Evolutionary conservation across 2,797 vertebrate genomes (phyloP), one percentile per base, ranked within the genome.

Genomic region (Gastrophryne carolinensis): DNA sequence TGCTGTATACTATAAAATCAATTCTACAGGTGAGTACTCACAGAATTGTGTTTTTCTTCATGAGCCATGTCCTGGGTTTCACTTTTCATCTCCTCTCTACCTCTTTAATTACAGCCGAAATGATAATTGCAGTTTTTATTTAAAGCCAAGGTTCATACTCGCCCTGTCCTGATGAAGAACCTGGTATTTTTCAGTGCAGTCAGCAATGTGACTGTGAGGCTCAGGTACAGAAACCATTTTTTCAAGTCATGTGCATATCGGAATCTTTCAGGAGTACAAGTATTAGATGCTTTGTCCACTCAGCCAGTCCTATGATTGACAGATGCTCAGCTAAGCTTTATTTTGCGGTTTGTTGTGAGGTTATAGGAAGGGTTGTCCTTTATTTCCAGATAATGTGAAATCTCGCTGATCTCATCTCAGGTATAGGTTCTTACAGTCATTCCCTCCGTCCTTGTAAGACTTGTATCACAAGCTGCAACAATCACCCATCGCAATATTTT

Each of bases 71-170:
- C 81, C 83, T 81, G 87, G 77, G 81, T 80, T 83, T 83, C 82
- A 80, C 80, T 23, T 30, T 26, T 15, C 84, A 80, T 84, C 86
- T 83, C 85, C 17, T 23, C 37, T 85, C 87, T 90, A 90, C 89
- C 90, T 91, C 90, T 70, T 54, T 88, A n/a, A 82, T 88, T 80
- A 86, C 81, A 81, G 80, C 85, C 87, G 88, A 87, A 87, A 81
- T 85, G 87, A 85, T 78, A 84, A 82, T 81, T 82, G 80, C 47
- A 24, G 9, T 12, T 24, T 27, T 68, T 10, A 50, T 15, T 56
- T 56, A 29, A 19, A 32, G 3, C 29, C 53, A n/a, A 5, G 29
- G 12, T 6, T 17, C 4, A 13, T 58, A 52, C 44, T 17, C 2
- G 53, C 30, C 63, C n/a, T 37, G 63, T 58, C 37, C 39, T 19